Base-by-base conservation (phyloP, 2,797 vertebrate genomes). In the Glossophaga mutica region DNA sequence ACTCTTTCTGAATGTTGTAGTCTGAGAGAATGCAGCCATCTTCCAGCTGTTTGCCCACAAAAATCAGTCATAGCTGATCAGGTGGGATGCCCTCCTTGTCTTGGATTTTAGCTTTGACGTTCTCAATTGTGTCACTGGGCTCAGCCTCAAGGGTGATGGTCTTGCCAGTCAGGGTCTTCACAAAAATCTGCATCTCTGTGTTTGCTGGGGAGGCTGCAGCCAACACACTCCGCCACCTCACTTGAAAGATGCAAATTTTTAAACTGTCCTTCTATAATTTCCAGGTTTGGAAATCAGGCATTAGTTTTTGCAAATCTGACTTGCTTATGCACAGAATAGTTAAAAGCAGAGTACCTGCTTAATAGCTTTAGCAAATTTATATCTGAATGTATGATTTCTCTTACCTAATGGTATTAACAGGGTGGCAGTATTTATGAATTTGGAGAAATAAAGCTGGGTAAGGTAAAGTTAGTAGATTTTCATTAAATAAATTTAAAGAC, bases 351-450 rank as follows among this genome's bases (percentile, higher is more conserved):
- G 10, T 29, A 44, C 48, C 6, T n/a, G n/a, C 15, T 65, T 78
- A 67, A 37, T 21, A 34, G 74, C 8, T 52, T 70, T 71, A 26
- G 9, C 67, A 79, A n/a, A 42, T 83, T 73, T 67, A 39, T 93
- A 62, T 55, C 15, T 77, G 29, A 81, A 44, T 73, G 52, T 85
- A n/a, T 68, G 57, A 52, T 84, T 19, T 11, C 67, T 68, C 32
- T 19, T 79, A 71, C 32, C 57, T 78, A 79, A 3, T 12, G 50
- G 16, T 34, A 68, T 95, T 95, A 74, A 62, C 83, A 79, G 73
- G 85, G 65, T 71, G 78, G 46, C 52, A 90, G 21, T 82, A 9
- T 95, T 89, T 93, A 50, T 32, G 55, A 94, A 55, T 85, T 82
- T 78, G 37, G 21, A 85, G n/a, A 21, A 73, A 19, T 73, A 81